A percentile compares a stretch with the other conserved stretches of the same genome.
These are phyloP conservation scores for Pherbina coryleti DNA, from an alignment of 2,888 invertebrate genomes.

Conservation along the genomic window DNA sequence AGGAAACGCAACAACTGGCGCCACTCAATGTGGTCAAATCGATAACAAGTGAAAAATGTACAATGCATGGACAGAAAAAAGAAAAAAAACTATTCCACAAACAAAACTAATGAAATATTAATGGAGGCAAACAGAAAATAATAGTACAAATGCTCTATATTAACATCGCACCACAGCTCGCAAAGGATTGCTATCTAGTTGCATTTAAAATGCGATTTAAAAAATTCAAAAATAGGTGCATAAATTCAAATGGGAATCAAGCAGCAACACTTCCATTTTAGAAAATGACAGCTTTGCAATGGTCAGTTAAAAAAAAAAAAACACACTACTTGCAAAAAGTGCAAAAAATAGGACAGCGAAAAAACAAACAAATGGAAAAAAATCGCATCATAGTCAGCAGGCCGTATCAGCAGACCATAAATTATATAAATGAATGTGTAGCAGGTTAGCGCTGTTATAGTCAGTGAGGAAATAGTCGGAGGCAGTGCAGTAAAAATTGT, in stretches of 20 bases:
- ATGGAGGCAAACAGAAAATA: not conserved
- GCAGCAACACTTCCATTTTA: not conserved
- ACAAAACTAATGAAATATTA: conserved; percentile 8
- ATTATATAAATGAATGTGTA: conserved; percentile 21
- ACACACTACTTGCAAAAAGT: too few species aligned
- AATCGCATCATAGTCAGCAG: not conserved
- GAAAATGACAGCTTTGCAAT: not conserved
- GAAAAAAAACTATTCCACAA: not conserved
- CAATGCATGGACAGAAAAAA: not conserved
- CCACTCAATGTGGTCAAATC: not conserved
- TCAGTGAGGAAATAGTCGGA: too few species aligned
- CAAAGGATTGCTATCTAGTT: not conserved
- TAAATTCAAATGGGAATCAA: not conserved
- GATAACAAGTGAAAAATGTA: too few species aligned
- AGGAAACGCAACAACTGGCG: not conserved
- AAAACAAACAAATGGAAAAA: not conserved
- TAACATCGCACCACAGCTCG: not conserved
- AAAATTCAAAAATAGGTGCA: not conserved
- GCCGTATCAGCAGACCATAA: conserved; percentile 28
- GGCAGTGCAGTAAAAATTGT: too few species aligned
- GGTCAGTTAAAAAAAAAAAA: conserved; percentile 6
- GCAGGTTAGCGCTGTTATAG: not conserved
- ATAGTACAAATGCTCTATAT: not conserved
- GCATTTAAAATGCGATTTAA: conserved; percentile 7
- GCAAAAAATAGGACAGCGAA: not conserved